A percentile compares a stretch with the other conserved stretches of the same genome.
Conservation (phyloP, 2,113 vertebrate species). For the Sinosuthora webbiana region DNA sequence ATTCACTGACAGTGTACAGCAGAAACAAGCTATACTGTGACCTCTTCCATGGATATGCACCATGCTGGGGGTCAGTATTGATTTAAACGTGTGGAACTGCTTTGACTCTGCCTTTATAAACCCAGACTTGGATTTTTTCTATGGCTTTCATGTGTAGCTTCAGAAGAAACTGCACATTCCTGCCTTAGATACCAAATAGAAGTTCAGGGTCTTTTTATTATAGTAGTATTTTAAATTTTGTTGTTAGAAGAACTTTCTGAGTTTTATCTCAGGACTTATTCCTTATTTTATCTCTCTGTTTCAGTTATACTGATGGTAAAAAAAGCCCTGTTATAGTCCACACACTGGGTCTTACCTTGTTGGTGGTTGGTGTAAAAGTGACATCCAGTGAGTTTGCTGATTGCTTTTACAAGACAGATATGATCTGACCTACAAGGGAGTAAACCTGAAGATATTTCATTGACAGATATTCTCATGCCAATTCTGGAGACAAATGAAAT, state of each 20-base stretch:
- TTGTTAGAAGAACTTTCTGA: background rate
- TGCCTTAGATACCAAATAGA: background rate
- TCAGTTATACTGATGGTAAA: background rate
- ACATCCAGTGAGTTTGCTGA: background rate
- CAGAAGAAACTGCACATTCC: background rate
- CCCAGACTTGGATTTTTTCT: background rate
- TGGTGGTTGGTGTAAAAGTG: background rate
- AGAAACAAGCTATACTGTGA: background rate
- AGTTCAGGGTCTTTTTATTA: background rate
- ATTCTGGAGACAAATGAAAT: background rate
- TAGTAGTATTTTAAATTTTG: background rate
- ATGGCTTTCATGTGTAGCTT: background rate
- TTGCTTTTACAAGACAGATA: background rate
- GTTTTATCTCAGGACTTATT: background rate
- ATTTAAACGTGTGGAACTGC: background rate
- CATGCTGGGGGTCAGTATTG: background rate
- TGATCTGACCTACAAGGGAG: background rate
- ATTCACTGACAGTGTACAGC: background rate
- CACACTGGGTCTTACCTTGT: background rate
- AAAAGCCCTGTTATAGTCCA: background rate
- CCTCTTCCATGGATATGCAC: background rate
- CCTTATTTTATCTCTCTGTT: background rate
- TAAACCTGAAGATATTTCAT: background rate
- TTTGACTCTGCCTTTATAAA: background rate
- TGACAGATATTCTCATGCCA: background rate